phyloP scores from a whole-genome alignment of 2,888 invertebrate genomes.

The Caenorhabditis doughertyi region DNA sequence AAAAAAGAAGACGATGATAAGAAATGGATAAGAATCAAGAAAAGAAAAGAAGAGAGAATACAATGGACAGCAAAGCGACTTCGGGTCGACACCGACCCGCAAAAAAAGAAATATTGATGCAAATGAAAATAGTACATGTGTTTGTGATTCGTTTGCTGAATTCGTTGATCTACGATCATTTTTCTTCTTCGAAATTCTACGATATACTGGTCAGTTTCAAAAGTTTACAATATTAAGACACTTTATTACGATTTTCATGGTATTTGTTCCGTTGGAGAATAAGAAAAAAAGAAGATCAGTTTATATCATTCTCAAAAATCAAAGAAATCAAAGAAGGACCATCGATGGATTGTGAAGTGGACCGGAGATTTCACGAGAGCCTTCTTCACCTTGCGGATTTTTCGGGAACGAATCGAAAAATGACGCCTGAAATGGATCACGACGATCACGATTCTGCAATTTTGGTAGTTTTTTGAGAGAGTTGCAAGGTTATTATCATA shows the following conservation, averaged over 20 bases:
- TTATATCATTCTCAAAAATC: background rate
- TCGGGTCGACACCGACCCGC: conserved; percentile 55
- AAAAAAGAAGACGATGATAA: conserved; percentile 12
- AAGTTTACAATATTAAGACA: conserved; percentile 52
- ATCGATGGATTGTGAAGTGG: conserved; percentile 56
- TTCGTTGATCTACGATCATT: conserved; percentile 51
- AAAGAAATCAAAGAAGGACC: conserved; percentile 51
- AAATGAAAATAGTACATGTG: conserved; percentile 29
- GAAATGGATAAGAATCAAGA: conserved; percentile 24
- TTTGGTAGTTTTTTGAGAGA: background rate
- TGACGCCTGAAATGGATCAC: conserved; percentile 59
- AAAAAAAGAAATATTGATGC: conserved; percentile 37
- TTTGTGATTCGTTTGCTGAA: conserved; percentile 59
- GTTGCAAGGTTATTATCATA: background rate
- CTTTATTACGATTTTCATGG: conserved; percentile 43
- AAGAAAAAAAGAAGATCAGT: background rate
- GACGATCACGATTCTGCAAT: conserved; percentile 63
- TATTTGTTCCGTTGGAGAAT: background rate
- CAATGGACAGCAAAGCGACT: conserved; percentile 32
- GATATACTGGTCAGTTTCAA: background rate
- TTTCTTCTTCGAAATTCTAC: background rate
- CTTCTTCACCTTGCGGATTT: conserved; percentile 46
- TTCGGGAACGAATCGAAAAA: conserved; percentile 65
- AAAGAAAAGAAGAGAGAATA: conserved; percentile 24
- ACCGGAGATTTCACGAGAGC: conserved; percentile 46